Base-by-base conservation (phyloP, 2,113 vertebrate species). In the Regulus satrapa region DNA sequence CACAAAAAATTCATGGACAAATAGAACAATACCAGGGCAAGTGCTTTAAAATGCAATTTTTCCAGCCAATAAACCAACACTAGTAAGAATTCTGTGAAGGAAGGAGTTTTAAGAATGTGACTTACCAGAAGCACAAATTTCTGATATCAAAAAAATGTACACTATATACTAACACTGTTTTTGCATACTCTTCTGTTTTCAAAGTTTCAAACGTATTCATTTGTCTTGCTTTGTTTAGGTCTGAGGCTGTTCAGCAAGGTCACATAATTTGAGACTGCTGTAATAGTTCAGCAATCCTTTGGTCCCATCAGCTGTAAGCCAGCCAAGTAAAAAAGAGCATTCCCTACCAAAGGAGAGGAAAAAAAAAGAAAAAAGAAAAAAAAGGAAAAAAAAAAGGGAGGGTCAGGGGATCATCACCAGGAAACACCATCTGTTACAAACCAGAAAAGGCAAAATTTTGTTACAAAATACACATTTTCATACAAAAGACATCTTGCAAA, bases 401-500 rank as follows among this genome's bases (percentile, higher is more conserved):
- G 59, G n/a, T n/a, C n/a, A n/a, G n/a, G 75, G 80, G 78, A 90
- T 85, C 81, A 26, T 96, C 90, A 97, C 82, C 96, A 96, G 89
- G 92, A 93, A 97, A 96, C 74, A 95, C 55, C 83, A 95, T 95
- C 94, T 86, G 89, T 91, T 97, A 94, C 4, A 10, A 94, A 95
- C 95, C 95, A 97, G 95, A 97, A 97, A 97, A 97, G 96, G 96
- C 94, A 92, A 97, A 66, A 95, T 88, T 97, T 87, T 95, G 91
- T 96, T 97, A 98, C 94, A 98, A 98, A 98, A 98, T 95, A 96
- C 93, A 97, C 67, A 68, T 97, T 97, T 97, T 97, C 88, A 95
- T 98, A 98, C 84, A 97, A 98, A 98, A 97, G 97, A 97, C 96
- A 95, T 97, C 96, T 97, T 97, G 96, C 92, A 98, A 97, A 97